Conservation (phyloP, 1,140 invertebrate genomes). For the Myzus persicae region DNA sequence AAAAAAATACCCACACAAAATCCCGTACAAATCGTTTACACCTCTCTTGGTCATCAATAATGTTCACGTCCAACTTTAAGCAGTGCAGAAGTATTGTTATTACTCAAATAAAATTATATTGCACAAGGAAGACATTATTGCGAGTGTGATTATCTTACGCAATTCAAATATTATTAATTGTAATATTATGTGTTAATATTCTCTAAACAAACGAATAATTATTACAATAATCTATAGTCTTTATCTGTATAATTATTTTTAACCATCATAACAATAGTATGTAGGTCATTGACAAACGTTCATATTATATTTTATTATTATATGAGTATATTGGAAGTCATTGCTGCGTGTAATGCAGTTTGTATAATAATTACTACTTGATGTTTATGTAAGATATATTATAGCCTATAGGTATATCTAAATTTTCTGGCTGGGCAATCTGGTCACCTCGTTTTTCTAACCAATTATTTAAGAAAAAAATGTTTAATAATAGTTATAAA, state of each 20-base stretch:
- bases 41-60: background rate
- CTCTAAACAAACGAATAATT: background rate
- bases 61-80: background rate
- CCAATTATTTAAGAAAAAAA: background rate
- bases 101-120: background rate
- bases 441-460: background rate
- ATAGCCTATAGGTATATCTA: background rate
- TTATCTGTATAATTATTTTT: background rate
- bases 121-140: background rate
- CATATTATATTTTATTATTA: background rate
- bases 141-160: background rate
- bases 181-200: background rate
- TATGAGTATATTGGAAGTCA: background rate
- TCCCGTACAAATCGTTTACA: background rate
- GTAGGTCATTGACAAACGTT: background rate
- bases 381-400: background rate
- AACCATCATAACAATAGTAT: background rate
- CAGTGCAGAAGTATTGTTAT: background rate
- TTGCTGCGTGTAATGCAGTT: background rate
- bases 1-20: background rate
- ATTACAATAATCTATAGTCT: background rate
- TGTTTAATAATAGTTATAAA: background rate
- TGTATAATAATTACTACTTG: background rate
- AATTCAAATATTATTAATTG: background rate
- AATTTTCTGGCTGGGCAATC: background rate